These are phyloP conservation scores for Sebastes goodei DNA, from an alignment of 2,797 vertebrate species.

Conservation along the genomic window DNA sequence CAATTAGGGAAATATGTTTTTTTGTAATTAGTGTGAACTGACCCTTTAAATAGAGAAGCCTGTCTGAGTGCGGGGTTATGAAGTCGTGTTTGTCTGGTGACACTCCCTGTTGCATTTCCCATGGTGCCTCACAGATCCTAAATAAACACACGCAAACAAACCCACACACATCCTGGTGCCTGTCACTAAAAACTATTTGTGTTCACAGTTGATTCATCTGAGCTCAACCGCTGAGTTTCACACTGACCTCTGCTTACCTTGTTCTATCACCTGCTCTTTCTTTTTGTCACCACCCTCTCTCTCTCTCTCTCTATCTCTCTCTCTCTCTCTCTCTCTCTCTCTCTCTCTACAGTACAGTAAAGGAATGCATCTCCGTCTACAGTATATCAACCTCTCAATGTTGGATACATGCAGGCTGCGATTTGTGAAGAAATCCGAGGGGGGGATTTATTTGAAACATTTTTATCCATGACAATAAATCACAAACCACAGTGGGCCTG, in stretches of 20 bases:
- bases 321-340: neutral
- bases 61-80: conserved; percentile 3
- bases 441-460: too few relatives aligned
- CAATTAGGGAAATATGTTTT: neutral
- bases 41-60: conserved; percentile 17
- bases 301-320: neutral
- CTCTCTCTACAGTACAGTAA: conserved; percentile 22
- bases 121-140: conserved; percentile 52
- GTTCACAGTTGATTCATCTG: conserved; percentile 70
- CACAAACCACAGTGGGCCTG: too few relatives aligned
- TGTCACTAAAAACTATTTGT: conserved; percentile 78
- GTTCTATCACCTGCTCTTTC: neutral
- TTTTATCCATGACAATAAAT: too few relatives aligned
- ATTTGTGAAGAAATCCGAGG: too few relatives aligned
- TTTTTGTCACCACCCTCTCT: neutral
- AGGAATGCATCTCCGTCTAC: conserved; percentile 50
- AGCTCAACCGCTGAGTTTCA: conserved; percentile 44
- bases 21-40: conserved; percentile 17
- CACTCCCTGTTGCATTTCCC: conserved; percentile 69
- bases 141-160: conserved; percentile 67
- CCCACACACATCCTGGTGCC: conserved; percentile 64
- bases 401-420: neutral
- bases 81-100: conserved; percentile 51
- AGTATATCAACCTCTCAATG: conserved; percentile 17
- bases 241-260: conserved; percentile 28